These are phyloP conservation scores for Chrysolina haemoptera DNA, from an alignment of 2,888 invertebrate species.

Conservation along the genomic window DNA sequence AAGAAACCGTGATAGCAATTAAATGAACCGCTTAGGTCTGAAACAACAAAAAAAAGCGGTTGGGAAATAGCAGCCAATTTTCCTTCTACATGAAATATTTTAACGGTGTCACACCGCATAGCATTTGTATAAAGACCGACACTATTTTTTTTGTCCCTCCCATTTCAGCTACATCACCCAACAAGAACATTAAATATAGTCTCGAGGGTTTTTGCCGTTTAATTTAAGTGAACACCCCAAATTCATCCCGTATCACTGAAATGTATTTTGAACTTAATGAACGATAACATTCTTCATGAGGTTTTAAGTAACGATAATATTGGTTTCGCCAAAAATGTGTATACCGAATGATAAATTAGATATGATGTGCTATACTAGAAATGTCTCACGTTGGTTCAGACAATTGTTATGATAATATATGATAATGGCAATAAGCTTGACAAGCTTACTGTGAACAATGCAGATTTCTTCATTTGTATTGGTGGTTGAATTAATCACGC, in stretches of 20 bases:
- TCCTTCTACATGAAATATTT: conserved; percentile 27
- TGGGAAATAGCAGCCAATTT: conserved; percentile 10
- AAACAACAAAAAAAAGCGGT: not conserved
- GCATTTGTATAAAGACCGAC: conserved; percentile 28
- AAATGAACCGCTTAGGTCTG: not conserved
- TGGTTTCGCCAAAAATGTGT: too few species aligned
- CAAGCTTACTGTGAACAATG: too few species aligned
- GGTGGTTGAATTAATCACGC: too few species aligned
- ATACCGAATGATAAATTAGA: too few species aligned
- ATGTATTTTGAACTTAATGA: not conserved
- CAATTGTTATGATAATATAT: too few species aligned
- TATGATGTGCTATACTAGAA: too few species aligned
- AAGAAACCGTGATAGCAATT: not conserved
- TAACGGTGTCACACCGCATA: conserved; percentile 24
- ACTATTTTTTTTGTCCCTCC: conserved; percentile 24
- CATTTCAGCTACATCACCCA: conserved; percentile 26
- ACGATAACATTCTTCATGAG: too few species aligned
- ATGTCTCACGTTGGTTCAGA: too few species aligned
- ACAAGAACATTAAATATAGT: conserved; percentile 27
- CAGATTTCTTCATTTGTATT: too few species aligned
- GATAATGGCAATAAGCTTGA: too few species aligned
- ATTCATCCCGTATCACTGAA: conserved; percentile 3
- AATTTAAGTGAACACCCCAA: not conserved
- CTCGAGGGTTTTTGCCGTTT: conserved; percentile 25
- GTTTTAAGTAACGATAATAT: too few species aligned